These are phyloP conservation scores for Galeruca laticollis DNA, from an alignment of 2,888 invertebrate genomes.

Conservation along the genomic window DNA sequence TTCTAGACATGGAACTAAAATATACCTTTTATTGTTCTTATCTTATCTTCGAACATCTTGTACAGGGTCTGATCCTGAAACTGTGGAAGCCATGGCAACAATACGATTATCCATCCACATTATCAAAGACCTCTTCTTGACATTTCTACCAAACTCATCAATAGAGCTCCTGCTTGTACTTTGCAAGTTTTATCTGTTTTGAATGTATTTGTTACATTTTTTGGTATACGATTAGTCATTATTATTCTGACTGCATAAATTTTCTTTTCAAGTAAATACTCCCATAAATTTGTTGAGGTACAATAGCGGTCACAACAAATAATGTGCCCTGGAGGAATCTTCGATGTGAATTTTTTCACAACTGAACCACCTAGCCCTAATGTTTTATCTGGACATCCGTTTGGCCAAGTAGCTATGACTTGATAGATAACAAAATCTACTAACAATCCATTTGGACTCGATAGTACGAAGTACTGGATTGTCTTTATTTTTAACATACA, in stretches of 20 bases:
- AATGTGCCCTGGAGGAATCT: not conserved
- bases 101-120: not conserved
- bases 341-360: slow-evolving; percentile 16
- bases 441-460: too few relatives aligned
- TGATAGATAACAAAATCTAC: slow-evolving; percentile 20
- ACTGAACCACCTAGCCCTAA: slow-evolving; percentile 10
- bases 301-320: not conserved
- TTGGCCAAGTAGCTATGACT: slow-evolving; percentile 1
- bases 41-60: not conserved
- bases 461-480: too few relatives aligned
- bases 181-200: too few relatives aligned
- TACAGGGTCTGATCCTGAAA: not conserved
- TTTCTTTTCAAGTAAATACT: not conserved
- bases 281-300: not conserved
- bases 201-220: too few relatives aligned
- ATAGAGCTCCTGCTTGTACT: not conserved
- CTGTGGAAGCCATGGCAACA: not conserved
- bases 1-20: not conserved
- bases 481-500: too few relatives aligned
- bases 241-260: not conserved
- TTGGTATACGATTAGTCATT: too few relatives aligned
- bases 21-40: not conserved
- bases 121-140: not conserved
- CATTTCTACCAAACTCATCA: not conserved
- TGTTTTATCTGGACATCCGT: not conserved